Conservation (phyloP, 2,113 vertebrate genomes). For the Gadus macrocephalus region DNA sequence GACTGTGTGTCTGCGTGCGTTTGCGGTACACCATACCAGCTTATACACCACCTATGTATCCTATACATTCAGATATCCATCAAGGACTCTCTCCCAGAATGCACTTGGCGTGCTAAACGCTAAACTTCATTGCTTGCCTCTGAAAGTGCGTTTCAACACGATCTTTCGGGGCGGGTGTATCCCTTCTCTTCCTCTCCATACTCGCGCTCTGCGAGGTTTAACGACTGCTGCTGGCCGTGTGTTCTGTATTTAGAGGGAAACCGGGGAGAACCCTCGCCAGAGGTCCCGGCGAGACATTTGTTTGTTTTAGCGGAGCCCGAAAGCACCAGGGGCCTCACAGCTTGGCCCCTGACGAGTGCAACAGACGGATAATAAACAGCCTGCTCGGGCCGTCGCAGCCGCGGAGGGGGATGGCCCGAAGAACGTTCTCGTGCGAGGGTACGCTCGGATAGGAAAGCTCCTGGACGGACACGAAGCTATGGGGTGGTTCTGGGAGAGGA, state of each 20-base stretch:
- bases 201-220: background rate
- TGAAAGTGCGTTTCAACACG: background rate
- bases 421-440: too few species aligned
- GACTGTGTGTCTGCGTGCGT: too few species aligned
- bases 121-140: slow-evolving; percentile 1
- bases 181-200: slow-evolving; percentile 4
- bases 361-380: slow-evolving; percentile 42
- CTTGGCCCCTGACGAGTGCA: slow-evolving; percentile 34
- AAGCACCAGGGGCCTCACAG: slow-evolving; percentile 37
- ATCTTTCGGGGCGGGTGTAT: background rate
- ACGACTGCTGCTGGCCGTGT: background rate
- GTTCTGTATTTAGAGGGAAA: slow-evolving; percentile 24
- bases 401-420: too few species aligned
- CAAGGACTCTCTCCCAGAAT: too few species aligned
- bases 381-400: too few species aligned
- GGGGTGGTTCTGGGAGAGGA: too few species aligned
- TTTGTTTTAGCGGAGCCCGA: slow-evolving; percentile 36
- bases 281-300: slow-evolving; percentile 30
- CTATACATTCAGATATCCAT: too few species aligned
- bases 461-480: too few species aligned
- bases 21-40: too few species aligned
- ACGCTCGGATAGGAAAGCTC: too few species aligned
- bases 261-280: slow-evolving; percentile 19
- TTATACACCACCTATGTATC: too few species aligned
- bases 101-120: too few species aligned